Base-by-base conservation (phyloP, 2,113 vertebrate species). In the Cavia porcellus region DNA sequence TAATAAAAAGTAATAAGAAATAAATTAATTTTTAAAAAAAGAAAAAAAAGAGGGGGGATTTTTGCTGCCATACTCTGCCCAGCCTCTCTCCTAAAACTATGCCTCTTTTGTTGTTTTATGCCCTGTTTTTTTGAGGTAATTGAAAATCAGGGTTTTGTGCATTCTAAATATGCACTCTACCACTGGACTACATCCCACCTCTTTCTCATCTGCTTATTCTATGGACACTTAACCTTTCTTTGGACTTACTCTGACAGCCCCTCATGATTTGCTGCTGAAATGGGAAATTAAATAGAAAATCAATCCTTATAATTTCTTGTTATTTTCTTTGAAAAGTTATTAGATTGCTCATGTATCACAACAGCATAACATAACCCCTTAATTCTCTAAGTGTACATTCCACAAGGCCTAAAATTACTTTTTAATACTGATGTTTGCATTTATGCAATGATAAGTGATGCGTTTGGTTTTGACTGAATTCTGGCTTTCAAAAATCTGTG, bases 331-430 rank as follows among this genome's bases (percentile, higher is more conserved):
- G 24, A 75, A 22, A 88, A 84, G 30, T 57, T 91, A 15, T 32
- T 86, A 66, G 20, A n/a, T 66, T 84, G 24, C 86, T 59, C 12
- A 83, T 25, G 79, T 38, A 81, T 93, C 7, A 59, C 5, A 93
- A 38, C 89, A 89, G 17, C 64, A 68, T 96, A 93, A 92, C 79
- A 38, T 83, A 61, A 89, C 32, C 24, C n/a, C 95, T 95, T 96
- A 25, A 64, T 95, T 96, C 77, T 95, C 83, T 96, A 96, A 96
- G 57, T 85, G 55, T 35, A 15, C 0, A 92, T 97, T 96, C 47
- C 11, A 13, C 42, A 97, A 94, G 72, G 7, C 52, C 85, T 91
- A 91, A 87, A 84, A 64, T 74, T 42, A 50, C 25, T 14, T 42
- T 68, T 50, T 70, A 68, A 35, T 72, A 96, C 94, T 95, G 45